Conservation (phyloP, 2,888 invertebrate genomes). For the Phytoseiulus persimilis region DNA sequence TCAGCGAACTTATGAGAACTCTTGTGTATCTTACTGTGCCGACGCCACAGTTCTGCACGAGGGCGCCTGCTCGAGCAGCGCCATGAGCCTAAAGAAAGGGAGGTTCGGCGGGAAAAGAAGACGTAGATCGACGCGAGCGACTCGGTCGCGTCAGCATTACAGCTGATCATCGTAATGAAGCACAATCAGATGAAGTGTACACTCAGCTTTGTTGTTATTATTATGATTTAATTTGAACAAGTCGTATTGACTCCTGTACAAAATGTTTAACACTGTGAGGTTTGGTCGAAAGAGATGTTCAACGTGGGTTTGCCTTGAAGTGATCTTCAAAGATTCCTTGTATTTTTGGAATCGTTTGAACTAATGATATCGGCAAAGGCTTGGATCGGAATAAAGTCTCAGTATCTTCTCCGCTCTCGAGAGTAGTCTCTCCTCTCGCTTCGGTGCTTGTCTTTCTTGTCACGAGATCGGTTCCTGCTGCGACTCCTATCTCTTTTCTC, state of each 20-base stretch:
- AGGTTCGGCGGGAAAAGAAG: neutral
- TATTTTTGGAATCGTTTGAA: neutral
- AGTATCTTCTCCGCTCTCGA: slow-evolving; percentile 17
- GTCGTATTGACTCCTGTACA: neutral
- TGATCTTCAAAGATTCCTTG: neutral
- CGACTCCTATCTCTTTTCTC: slow-evolving; percentile 18
- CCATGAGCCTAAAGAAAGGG: neutral
- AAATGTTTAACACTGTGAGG: neutral
- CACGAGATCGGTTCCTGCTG: neutral
- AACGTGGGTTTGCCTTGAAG: no score
- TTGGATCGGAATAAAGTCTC: neutral
- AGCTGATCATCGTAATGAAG: no score
- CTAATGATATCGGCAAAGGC: neutral
- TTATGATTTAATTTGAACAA: neutral
- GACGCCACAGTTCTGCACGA: neutral
- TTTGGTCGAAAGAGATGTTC: neutral
- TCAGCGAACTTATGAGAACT: neutral
- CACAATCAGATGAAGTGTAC: neutral
- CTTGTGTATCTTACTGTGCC: neutral
- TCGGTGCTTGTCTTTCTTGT: neutral
- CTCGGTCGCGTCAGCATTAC: neutral
- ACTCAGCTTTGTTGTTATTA: neutral
- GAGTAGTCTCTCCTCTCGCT: neutral
- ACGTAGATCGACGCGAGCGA: neutral
- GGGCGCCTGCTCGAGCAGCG: neutral